Base-by-base conservation (phyloP, 1,140 invertebrate genomes). In the Odontomachus brunneus region DNA sequence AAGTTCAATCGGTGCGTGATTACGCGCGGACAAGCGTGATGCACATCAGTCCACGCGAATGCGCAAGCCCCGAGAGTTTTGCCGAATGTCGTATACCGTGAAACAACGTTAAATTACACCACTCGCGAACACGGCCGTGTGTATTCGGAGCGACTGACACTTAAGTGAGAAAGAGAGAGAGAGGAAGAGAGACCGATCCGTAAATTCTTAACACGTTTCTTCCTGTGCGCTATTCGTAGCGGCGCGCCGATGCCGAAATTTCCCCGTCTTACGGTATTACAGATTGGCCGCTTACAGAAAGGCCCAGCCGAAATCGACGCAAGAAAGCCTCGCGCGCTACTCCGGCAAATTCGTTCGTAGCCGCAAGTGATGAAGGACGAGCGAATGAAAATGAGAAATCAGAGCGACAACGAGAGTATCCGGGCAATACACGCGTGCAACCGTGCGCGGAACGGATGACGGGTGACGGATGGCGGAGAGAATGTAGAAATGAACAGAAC, bases 1-100 rank as follows among this genome's bases (percentile, higher is more conserved):
- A 49, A 65, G 22, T 75, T 59, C 55, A 51, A 67, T 82, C 69
- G 38, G 38, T 44, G 38, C 9, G 22, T 55, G 51, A 59, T 63
- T 29, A 15, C 17, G 48, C 74, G 74, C 38, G 65, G 67, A 57
- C 44, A 75, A 75, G 63, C 29, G 55, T 67, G 55, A 78, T 49
- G 63, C 55, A 26, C 60, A 24, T 57, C 44, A n/a, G 24, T 69
- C 26, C 65, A 12, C 51, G 17, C 24, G 33, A 19, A 67, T 44
- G 38, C 33, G 44, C 48, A 66, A 17, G 33, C 49, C 44, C 26
- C 44, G 17, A 7, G 5, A 49, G 24, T 48, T 57, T 44, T 44
- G n/a, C 53, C 26, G 59, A 67, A 55, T 74, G 38, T 19, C 55
- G 7, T 63, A 33, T 51, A 51, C 38, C 59, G 44, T 65, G 49